phyloP scores from a whole-genome alignment of 1,140 invertebrate species.

The Zaprionus davidi region DNA sequence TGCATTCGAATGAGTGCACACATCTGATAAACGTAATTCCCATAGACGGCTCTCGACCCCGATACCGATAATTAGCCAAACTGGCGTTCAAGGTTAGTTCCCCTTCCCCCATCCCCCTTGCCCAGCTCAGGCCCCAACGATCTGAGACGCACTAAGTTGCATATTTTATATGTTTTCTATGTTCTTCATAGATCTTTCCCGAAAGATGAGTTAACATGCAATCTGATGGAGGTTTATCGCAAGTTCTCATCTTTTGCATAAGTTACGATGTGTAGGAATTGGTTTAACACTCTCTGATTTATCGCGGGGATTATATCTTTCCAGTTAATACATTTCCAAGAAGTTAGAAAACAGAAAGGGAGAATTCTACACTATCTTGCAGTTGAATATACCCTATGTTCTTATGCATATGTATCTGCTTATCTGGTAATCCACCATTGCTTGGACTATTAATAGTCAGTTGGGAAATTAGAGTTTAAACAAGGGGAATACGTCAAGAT shows the following conservation, averaged over 20 bases:
- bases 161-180: background rate
- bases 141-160: background rate
- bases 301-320: background rate
- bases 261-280: background rate
- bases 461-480: background rate
- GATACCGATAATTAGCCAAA: conserved; percentile 40
- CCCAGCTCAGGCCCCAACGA: no score
- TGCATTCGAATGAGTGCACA: conserved; percentile 78
- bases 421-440: background rate
- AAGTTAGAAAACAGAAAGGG: background rate
- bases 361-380: background rate
- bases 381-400: no score
- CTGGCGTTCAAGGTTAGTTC: conserved; percentile 22
- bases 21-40: conserved; percentile 78
- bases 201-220: background rate
- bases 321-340: conserved; percentile 1
- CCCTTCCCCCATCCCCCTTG: no score
- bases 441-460: background rate
- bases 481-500: background rate
- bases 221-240: background rate
- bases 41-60: conserved; percentile 54
- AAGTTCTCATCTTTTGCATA: background rate
- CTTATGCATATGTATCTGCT: no score
- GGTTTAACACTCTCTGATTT: background rate
- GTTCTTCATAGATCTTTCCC: background rate